phyloP scores from a whole-genome alignment of 2,797 vertebrate species.

The Oophaga sylvatica region DNA sequence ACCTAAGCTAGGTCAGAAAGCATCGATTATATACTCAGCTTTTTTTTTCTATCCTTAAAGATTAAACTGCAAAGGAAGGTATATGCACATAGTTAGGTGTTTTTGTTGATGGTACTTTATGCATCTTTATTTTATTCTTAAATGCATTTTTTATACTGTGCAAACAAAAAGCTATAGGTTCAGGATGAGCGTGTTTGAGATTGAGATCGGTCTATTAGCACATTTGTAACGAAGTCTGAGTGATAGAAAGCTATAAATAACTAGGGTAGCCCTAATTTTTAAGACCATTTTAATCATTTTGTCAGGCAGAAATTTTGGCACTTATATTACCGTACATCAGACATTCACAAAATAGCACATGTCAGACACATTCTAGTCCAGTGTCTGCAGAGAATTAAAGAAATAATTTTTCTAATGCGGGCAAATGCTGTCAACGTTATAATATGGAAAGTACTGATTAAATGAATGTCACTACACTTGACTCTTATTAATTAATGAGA shows the following conservation, averaged over 20 bases:
- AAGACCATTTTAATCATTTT: no score
- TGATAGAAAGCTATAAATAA: no score
- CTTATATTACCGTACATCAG: no score
- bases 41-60: background rate
- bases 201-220: no score
- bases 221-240: no score
- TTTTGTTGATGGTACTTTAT: no score
- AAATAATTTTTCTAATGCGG: background rate
- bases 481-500: slow-evolving; percentile 21
- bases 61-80: background rate
- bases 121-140: no score
- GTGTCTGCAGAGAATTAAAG: background rate
- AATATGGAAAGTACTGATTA: slow-evolving; percentile 21
- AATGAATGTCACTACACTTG: slow-evolving; percentile 31
- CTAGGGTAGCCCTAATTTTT: no score
- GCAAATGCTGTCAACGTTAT: background rate
- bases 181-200: background rate
- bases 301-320: no score
- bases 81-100: background rate
- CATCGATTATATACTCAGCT: background rate
- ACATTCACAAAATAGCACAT: background rate
- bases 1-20: background rate
- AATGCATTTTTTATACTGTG: background rate
- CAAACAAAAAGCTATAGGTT: background rate
- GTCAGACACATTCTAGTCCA: background rate